These are phyloP conservation scores for Ormia ochracea DNA, from an alignment of 2,888 invertebrate genomes.

Conservation along the genomic window DNA sequence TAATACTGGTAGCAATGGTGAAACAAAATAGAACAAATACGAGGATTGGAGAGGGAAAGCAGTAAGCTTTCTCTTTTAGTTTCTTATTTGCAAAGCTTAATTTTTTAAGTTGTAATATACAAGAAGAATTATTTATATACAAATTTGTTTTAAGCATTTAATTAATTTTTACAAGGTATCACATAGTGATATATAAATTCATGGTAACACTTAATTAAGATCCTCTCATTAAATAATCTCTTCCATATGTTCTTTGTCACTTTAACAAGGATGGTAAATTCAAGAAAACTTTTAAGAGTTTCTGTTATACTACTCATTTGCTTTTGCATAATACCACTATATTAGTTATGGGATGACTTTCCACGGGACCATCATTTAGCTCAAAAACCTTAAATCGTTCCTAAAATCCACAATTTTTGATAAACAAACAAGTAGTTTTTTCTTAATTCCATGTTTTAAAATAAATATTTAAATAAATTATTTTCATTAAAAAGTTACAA, in stretches of 20 bases:
- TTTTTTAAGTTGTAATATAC: conserved; percentile 46
- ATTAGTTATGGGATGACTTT: too few species aligned
- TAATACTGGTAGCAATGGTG: conserved; percentile 62
- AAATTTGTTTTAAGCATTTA: conserved; percentile 15
- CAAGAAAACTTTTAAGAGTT: neutral
- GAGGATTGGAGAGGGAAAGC: neutral
- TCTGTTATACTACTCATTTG: neutral
- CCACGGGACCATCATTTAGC: too few species aligned
- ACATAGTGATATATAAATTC: conserved; percentile 36
- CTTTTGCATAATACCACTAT: too few species aligned
- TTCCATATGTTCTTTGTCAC: neutral
- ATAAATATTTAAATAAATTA: too few species aligned
- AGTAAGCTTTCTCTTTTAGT: neutral
- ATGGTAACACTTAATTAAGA: conserved; percentile 1
- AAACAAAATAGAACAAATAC: conserved; percentile 35
- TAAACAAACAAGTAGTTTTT: too few species aligned
- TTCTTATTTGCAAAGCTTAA: neutral
- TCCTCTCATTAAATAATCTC: neutral
- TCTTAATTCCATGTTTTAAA: too few species aligned
- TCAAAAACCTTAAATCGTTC: too few species aligned
- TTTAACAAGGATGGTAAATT: neutral
- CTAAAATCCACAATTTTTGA: too few species aligned
- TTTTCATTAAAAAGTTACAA: too few species aligned
- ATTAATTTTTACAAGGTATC: conserved; percentile 12
- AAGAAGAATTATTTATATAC: conserved; percentile 25